These are phyloP conservation scores for Conomelus anceps DNA, from an alignment of 2,888 invertebrate genomes.

Conservation along the genomic window DNA sequence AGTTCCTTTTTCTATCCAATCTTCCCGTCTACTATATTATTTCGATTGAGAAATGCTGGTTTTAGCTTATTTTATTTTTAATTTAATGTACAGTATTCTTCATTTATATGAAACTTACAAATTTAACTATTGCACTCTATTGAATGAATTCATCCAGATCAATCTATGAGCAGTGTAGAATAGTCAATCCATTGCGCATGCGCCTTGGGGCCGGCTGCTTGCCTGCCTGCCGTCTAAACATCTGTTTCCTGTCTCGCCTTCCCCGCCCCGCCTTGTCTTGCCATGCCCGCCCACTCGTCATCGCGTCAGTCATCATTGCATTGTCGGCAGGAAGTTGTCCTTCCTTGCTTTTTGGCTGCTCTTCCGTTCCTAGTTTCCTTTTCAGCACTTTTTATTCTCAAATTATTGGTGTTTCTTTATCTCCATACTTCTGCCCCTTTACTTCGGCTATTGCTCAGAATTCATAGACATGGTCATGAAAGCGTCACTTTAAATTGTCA, in stretches of 20 bases:
- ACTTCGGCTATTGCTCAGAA: not conserved
- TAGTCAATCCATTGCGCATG: not conserved
- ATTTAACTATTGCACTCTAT: too few relatives aligned
- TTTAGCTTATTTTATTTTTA: too few relatives aligned
- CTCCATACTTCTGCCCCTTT: not conserved
- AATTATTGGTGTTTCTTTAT: not conserved
- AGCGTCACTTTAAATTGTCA: not conserved
- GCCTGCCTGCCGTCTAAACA: not conserved
- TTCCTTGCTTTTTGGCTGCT: not conserved
- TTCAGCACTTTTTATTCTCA: not conserved
- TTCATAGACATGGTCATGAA: not conserved
- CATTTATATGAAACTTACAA: too few relatives aligned
- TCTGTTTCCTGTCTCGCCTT: conserved; percentile 6
- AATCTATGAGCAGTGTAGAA: not conserved
- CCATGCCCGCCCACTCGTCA: not conserved
- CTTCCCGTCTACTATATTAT: too few relatives aligned
- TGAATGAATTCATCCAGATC: too few relatives aligned
- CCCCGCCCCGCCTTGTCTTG: not conserved
- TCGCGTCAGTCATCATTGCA: not conserved
- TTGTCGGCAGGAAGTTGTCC: not conserved
- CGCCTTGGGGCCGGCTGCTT: not conserved
- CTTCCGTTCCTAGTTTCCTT: not conserved
- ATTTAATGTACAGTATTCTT: too few relatives aligned
- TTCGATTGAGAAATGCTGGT: too few relatives aligned
- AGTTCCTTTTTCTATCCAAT: too few relatives aligned